Base-by-base conservation (phyloP, 2,797 vertebrate species). In the Urocyon cinereoargenteus region DNA sequence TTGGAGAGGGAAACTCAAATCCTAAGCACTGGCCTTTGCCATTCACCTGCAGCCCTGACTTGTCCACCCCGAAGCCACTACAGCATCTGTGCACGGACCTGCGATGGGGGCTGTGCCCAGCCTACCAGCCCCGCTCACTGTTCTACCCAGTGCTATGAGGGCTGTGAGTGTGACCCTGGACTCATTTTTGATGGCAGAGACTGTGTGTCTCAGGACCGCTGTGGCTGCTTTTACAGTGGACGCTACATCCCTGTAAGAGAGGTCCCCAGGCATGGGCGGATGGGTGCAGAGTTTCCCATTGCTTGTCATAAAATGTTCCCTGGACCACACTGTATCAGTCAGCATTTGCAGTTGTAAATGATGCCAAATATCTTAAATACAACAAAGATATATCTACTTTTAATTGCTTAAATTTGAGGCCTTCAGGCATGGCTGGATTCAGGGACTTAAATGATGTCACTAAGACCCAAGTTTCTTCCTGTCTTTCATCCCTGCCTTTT, bases 41-140 rank as follows among this genome's bases (percentile, higher is more conserved):
- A 82, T 34, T 96, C 19, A 51, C 0, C 59, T 97, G 66, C 78
- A 99, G 99, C 98, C 34, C 98, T 99, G 98, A 98, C 96, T 86
- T 99, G 99, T 83, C 98, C 98, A 2, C 96, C 97, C 55, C 98
- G 98, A 97, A 99, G 98, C 68, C 99, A 99, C 85, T 99, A 99
- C 22, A 98, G 98, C 70, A 93, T 98, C 86, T 99, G 99, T 91
- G 94, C 98, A 26, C 51, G 97, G 1, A 4, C 90, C 70, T 99
- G 98, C 79, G 87, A 98, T 19, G 28, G 94, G 19, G 96, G 98
- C 92, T 99, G 99, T 81, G 94, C 97, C 16, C 98, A 98, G 19
- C 98, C 99, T 62, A 82, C 98, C 8, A 97, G 98, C 12, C 98
- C 98, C 10, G 97, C 97, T 2, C 62, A 95, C 82, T 99, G 98